Evolutionary conservation across 2,113 vertebrate genomes (phyloP).

Genomic region (Patagioenas fasciata): DNA sequence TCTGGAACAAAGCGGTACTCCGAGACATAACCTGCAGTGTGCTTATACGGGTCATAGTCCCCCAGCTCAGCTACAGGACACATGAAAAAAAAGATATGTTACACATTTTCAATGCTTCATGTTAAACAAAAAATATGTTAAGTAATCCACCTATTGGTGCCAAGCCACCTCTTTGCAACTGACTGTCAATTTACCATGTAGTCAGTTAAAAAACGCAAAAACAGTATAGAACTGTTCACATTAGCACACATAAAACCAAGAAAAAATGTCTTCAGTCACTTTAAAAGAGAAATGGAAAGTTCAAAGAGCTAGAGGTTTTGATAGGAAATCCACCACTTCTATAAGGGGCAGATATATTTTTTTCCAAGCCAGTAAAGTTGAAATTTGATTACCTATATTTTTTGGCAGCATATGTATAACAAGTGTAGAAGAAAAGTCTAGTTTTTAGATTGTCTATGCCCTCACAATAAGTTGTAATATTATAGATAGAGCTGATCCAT

Average conservation of each 20-base stretch:
- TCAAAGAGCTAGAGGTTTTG: neutral
- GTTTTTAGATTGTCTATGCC: neutral
- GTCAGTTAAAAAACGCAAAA: neutral
- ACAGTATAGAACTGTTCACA: neutral
- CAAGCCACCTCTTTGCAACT: neutral
- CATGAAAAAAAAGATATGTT: neutral
- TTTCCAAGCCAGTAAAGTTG: neutral
- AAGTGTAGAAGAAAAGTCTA: neutral
- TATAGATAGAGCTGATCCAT: neutral
- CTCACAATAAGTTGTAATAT: neutral
- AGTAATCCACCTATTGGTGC: neutral
- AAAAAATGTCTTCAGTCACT: neutral
- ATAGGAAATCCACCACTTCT: neutral
- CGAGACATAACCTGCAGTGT: constrained; percentile 83
- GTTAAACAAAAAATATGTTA: neutral
- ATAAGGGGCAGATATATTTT: neutral
- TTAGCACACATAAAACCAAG: neutral
- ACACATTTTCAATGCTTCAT: neutral
- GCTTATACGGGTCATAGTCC: constrained; percentile 86
- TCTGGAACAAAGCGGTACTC: constrained; percentile 89
- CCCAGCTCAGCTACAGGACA: constrained; percentile 82
- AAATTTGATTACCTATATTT: neutral
- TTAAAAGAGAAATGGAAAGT: neutral
- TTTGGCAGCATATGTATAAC: neutral
- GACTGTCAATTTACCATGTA: rapidly evolving